phyloP scores from a whole-genome alignment of 2,888 invertebrate species.

The Nomada ferruginata region DNA sequence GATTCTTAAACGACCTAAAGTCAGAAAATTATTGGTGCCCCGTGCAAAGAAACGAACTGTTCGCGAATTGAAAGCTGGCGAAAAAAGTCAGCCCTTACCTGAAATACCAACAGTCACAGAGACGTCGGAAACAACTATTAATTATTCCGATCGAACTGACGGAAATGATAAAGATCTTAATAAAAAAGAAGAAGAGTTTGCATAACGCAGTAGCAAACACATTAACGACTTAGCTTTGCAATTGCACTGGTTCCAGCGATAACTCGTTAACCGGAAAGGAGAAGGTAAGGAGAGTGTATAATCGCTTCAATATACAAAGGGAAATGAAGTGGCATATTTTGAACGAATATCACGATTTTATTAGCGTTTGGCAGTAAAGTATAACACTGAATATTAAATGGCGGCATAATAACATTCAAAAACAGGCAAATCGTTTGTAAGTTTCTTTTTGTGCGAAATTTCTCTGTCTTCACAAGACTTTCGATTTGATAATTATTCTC shows the following conservation, averaged over 20 bases:
- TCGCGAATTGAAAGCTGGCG: neutral
- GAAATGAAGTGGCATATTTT: neutral
- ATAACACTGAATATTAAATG: constrained; percentile 39
- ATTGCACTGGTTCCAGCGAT: neutral
- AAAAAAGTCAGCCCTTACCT: constrained; percentile 27
- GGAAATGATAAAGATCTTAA: too few relatives aligned
- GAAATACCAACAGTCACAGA: neutral
- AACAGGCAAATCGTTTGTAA: constrained; percentile 26
- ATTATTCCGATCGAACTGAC: too few relatives aligned
- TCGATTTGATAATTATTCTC: neutral
- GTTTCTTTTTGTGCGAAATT: constrained; percentile 26
- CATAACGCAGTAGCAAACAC: neutral
- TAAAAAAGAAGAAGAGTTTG: neutral
- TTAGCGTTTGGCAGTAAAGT: constrained; percentile 52
- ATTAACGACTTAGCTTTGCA: neutral
- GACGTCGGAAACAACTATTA: neutral
- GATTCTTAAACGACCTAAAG: constrained; percentile 22
- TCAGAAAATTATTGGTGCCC: neutral
- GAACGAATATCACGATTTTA: constrained; percentile 59
- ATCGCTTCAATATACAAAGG: neutral
- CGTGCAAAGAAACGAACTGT: neutral
- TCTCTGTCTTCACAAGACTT: neutral
- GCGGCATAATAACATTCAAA: constrained; percentile 11
- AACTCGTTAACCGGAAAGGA: neutral
- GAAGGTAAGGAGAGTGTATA: neutral